Base-by-base conservation (phyloP, 23 tunicate genomes). In the Botrylloides violaceus region DNA sequence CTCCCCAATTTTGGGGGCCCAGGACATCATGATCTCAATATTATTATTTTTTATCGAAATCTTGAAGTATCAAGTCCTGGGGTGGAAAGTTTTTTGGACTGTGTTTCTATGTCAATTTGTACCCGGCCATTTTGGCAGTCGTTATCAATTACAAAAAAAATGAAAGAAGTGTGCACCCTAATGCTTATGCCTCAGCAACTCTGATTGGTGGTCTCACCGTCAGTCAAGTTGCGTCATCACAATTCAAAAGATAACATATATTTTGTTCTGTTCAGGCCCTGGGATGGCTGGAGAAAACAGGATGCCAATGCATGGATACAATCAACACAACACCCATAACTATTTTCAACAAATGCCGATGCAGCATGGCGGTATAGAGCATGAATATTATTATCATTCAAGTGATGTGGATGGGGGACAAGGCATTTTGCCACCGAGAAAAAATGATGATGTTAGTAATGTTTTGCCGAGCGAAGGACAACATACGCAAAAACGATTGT, bases 191-290 rank as follows among this genome's bases (percentile, higher is more conserved):
- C n/a, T n/a, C n/a, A n/a, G n/a, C n/a, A n/a, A n/a, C n/a, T n/a
- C 18, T 12, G 55, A 12, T 12, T 21, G 9, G 9, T 59, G 30
- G 7, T 59, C 19, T 18, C 27, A 6, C 7, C 19, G 64, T 22
- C 23, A 18, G 64, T 22, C 28, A 9, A 59, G 6, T 7, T 7
- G 19, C 7, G 19, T 18, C 18, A 7, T 59, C 19, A 5, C 18
- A 59, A 59, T 59, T 20, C 43, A 12, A 0, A 24, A 24, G 26
- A n/a, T 20, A 60, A 60, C 65, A 24, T 24, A 12, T 20, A 1
- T 65, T 1, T 65, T 33, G 19, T 23, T 65, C 18, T 65, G 29
- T 68, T 68, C 74, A 68, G 74, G 74, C 22, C 74, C 74, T 35
- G 74, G 74, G 21, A 29, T 64, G 38, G 37, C 24, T 26, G 74